These are phyloP conservation scores for Noctua janthina DNA, from an alignment of 2,888 invertebrate genomes.

Conservation along the genomic window DNA sequence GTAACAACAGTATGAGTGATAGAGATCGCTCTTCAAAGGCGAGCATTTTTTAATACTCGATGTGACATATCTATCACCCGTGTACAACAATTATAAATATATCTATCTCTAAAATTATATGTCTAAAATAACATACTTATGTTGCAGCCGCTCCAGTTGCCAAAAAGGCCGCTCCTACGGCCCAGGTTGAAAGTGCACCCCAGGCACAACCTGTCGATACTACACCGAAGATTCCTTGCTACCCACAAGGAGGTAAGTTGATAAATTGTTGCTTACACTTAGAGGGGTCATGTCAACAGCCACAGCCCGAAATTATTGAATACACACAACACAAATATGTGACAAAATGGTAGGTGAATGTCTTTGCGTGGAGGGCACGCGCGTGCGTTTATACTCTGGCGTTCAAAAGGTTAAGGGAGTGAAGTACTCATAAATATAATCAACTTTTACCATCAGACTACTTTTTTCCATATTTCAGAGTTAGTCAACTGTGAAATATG, in stretches of 20 bases:
- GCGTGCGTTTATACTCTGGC: too few relatives aligned
- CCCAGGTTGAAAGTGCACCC: background rate
- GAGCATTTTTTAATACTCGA: background rate
- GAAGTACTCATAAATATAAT: background rate
- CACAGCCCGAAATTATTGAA: background rate
- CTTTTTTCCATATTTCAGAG: too few relatives aligned
- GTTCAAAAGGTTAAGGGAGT: background rate
- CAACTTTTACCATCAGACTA: background rate
- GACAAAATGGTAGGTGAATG: too few relatives aligned
- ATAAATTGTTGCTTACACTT: background rate
- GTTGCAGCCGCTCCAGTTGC: background rate
- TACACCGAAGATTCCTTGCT: background rate
- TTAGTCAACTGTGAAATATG: background rate
- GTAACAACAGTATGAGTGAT: background rate
- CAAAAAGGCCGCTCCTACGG: background rate
- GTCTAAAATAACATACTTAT: background rate
- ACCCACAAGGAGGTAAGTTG: background rate
- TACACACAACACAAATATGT: too few relatives aligned
- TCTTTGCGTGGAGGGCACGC: too few relatives aligned
- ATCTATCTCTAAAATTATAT: background rate
- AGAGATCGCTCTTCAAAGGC: background rate
- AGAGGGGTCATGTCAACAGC: background rate
- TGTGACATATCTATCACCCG: background rate
- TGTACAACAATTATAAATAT: background rate
- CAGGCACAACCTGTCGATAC: background rate